Percentiles rank a stretch among this genome's conserved stretches.
Conservation (phyloP, 2,888 invertebrate species). For the Chymomyza amoena region DNA sequence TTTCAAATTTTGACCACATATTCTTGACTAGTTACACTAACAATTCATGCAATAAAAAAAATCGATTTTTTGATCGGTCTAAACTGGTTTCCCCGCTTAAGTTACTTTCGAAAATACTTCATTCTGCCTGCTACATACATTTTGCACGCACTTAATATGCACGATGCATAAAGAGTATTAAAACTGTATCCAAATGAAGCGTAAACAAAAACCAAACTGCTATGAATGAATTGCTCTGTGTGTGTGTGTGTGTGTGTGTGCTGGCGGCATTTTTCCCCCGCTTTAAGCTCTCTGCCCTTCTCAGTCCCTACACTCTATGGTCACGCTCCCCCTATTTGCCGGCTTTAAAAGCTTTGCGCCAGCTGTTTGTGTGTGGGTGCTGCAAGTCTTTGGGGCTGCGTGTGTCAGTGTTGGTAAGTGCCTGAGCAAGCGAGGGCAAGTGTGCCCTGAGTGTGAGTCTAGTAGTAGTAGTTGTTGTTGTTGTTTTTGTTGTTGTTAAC, state of each 20-base stretch:
- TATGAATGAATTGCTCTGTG: conserved; percentile 58
- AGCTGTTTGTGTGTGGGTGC: neutral
- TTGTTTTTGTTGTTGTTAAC: conserved; percentile 1
- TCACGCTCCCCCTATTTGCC: conserved; percentile 36
- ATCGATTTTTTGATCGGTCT: too few relatives aligned
- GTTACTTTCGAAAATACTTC: too few relatives aligned
- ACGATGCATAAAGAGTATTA: neutral
- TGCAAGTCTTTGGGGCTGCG: neutral
- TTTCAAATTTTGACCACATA: too few relatives aligned
- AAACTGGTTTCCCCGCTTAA: too few relatives aligned
- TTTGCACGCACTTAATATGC: too few relatives aligned
- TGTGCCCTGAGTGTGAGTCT: neutral
- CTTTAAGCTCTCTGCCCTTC: neutral
- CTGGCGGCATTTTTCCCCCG: neutral
- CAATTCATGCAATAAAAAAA: too few relatives aligned
- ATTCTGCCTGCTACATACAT: too few relatives aligned
- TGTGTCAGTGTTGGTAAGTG: neutral
- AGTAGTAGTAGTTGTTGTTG: conserved; percentile 18
- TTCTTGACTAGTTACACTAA: too few relatives aligned
- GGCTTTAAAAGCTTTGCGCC: conserved; percentile 51
- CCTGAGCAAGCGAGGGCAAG: neutral
- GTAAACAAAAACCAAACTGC: conserved; percentile 45
- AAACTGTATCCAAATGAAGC: conserved; percentile 57
- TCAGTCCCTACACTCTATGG: neutral
- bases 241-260: conserved; percentile 33